Conservation (phyloP, 2,888 invertebrate species). For the Gryllus longicercus region DNA sequence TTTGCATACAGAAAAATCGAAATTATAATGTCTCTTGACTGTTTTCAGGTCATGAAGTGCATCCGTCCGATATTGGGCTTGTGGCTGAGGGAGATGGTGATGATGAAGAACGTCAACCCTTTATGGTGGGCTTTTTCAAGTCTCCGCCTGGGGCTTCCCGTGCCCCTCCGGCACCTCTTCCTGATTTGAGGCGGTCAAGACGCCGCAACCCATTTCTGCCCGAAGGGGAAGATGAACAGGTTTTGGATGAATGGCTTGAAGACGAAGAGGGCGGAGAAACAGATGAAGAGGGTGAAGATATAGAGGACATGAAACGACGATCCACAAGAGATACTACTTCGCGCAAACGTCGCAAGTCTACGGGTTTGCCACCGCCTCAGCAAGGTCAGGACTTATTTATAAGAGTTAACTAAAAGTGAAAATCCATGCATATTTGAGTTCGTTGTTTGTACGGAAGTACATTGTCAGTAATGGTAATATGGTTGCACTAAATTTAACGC, state of each 20-base stretch:
- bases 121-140: slow-evolving; percentile 86
- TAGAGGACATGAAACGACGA: not conserved
- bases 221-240: not conserved
- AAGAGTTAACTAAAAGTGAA: too few species aligned
- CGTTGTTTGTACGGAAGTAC: too few species aligned
- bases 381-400: too few species aligned
- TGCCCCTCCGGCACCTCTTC: slow-evolving; percentile 34
- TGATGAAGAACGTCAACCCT: slow-evolving; percentile 78
- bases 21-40: slow-evolving; percentile 28
- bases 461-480: too few species aligned
- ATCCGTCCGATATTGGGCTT: slow-evolving; percentile 80
- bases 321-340: slow-evolving; percentile 27
- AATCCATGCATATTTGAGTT: too few species aligned
- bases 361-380: too few species aligned
- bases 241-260: not conserved
- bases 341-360: slow-evolving; percentile 22
- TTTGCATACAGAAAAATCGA: not conserved
- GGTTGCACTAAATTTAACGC: too few species aligned
- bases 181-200: not conserved
- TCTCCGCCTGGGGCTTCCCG: slow-evolving; percentile 57
- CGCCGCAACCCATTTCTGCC: not conserved
- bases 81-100: slow-evolving; percentile 63
- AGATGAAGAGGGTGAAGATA: not conserved
- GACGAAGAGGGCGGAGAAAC: not conserved
- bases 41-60: slow-evolving; percentile 68